phyloP scores from a whole-genome alignment of 2,113 vertebrate genomes.

The Petroica traversi region DNA sequence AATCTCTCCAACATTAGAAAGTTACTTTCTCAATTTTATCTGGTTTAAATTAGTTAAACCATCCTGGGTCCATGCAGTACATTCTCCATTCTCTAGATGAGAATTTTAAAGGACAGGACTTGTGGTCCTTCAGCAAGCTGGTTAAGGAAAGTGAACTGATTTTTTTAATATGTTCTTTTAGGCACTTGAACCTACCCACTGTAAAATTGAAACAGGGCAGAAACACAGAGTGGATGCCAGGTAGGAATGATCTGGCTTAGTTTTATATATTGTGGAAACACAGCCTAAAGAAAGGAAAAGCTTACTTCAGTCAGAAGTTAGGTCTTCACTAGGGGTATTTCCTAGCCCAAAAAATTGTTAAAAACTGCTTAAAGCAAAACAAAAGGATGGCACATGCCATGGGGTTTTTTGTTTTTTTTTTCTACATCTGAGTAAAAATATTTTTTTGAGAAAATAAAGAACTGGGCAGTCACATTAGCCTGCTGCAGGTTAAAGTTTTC shows the following conservation, averaged over 20 bases:
- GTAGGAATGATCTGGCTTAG: not conserved
- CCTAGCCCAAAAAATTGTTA: not conserved
- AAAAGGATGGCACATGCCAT: not conserved
- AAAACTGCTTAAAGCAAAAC: not conserved
- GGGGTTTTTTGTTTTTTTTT: fast-evolving
- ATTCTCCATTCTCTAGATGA: not conserved
- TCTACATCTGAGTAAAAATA: not conserved
- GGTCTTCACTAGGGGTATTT: not conserved
- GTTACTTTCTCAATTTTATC: not conserved
- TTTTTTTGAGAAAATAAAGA: not conserved
- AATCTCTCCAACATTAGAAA: not conserved
- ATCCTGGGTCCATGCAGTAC: fast-evolving
- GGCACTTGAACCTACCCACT: not conserved
- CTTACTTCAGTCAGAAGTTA: not conserved
- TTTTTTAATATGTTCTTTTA: not conserved
- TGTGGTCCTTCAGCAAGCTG: not conserved
- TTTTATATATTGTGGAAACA: not conserved
- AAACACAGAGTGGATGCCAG: not conserved
- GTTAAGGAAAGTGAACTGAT: not conserved
- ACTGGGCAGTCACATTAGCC: not conserved
- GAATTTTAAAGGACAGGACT: not conserved
- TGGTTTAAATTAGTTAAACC: not conserved
- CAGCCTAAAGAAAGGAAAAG: not conserved
- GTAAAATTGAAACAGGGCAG: not conserved
- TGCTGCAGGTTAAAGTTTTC: not conserved